A percentile compares a stretch with the other conserved stretches of the same genome.
phyloP scores from a whole-genome alignment of 2,113 vertebrate species.

The Sigmodon hispidus region DNA sequence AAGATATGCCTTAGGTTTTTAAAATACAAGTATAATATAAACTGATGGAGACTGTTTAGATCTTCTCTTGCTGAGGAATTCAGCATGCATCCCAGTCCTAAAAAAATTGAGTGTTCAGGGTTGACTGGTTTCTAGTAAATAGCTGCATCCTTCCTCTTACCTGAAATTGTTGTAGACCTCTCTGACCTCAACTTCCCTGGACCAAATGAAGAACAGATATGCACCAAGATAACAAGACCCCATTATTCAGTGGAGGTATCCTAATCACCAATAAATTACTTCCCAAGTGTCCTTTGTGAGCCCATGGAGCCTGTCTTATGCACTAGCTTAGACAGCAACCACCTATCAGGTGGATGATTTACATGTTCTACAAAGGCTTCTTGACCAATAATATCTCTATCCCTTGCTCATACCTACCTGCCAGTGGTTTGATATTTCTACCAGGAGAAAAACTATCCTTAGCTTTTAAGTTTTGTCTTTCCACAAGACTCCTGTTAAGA shows the following conservation, averaged over 20 bases:
- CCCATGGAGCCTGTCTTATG: neutral
- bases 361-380: neutral
- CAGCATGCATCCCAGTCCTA: neutral
- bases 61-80: neutral
- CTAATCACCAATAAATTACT: constrained; percentile 35
- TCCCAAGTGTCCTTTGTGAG: neutral
- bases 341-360: neutral
- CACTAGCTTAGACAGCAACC: constrained; percentile 42
- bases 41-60: neutral
- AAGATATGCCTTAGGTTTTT: neutral
- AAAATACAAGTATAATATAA: neutral
- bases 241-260: constrained; percentile 16
- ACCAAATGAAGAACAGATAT: constrained; percentile 34
- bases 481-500: neutral
- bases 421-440: neutral
- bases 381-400: neutral
- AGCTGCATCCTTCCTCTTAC: constrained; percentile 8
- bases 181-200: neutral
- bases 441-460: neutral
- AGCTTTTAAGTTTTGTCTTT: constrained; percentile 11
- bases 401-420: neutral
- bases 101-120: neutral
- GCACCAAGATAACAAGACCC: neutral
- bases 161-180: neutral
- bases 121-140: constrained; percentile 8